A percentile compares a stretch with the other conserved stretches of the same genome.
phyloP scores from a whole-genome alignment of 2,797 vertebrate genomes.

The Sebastes variabilis region DNA sequence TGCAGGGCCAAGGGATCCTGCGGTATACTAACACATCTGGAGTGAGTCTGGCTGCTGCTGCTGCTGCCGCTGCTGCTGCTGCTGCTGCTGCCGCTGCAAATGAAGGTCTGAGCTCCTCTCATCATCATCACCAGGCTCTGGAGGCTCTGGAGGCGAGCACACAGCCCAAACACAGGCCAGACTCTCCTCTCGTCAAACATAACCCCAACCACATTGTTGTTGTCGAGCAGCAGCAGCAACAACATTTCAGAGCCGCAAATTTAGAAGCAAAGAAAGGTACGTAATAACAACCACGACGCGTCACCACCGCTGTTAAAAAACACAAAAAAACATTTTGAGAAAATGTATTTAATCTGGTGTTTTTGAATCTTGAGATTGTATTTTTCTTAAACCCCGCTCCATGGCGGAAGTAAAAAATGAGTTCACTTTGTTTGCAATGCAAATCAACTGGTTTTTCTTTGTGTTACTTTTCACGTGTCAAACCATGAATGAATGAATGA shows the following conservation, averaged over 20 bases:
- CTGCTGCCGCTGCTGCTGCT: conserved; percentile 59
- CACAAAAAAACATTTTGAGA: not conserved
- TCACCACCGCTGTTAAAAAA: not conserved
- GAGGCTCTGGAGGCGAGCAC: conserved; percentile 75
- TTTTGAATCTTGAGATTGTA: conserved; percentile 41
- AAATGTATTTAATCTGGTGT: conserved; percentile 38
- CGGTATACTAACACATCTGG: conserved; percentile 90
- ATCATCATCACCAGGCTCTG: conserved; percentile 51
- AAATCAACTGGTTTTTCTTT: conserved; percentile 36
- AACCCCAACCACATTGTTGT: conserved; percentile 85
- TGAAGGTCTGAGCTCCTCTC: conserved; percentile 82
- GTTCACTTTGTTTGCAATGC: conserved; percentile 54
- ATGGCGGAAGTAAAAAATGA: conserved; percentile 21
- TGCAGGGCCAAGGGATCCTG: conserved; percentile 95
- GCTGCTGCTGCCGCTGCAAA: conserved; percentile 75
- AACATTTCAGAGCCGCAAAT: conserved; percentile 89
- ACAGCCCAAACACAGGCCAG: conserved; percentile 88
- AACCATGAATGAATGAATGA: not conserved
- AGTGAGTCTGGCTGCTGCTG: conserved; percentile 76
- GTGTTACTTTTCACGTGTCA: conserved; percentile 41
- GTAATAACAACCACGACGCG: conserved; percentile 64
- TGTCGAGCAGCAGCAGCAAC: conserved; percentile 64
- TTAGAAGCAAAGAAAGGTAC: conserved; percentile 97
- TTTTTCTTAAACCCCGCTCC: conserved; percentile 33
- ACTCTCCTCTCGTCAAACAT: conserved; percentile 89